phyloP scores from a whole-genome alignment of 2,113 vertebrate species.

The Corythornis cristatus region DNA sequence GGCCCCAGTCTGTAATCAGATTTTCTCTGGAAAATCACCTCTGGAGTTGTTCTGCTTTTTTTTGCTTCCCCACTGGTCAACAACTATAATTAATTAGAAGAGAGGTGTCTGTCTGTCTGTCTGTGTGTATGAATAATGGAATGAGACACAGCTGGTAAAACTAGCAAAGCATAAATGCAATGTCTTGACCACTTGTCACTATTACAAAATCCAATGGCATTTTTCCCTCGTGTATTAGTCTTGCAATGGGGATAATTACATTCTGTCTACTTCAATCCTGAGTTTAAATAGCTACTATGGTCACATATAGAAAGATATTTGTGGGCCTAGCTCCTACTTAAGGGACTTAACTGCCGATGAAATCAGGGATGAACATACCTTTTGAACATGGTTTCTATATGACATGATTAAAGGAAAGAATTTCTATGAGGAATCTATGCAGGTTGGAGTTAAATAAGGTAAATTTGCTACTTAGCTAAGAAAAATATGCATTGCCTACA shows the following conservation, averaged over 20 bases:
- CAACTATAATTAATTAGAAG: conserved; percentile 33
- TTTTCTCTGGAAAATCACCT: conserved; percentile 21
- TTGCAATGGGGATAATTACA: conserved; percentile 44
- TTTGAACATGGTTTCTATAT: not conserved
- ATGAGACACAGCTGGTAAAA: conserved; percentile 64
- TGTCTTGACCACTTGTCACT: conserved; percentile 58
- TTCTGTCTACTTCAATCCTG: conserved; percentile 38
- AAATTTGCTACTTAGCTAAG: not conserved
- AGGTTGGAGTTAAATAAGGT: not conserved
- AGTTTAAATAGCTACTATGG: conserved; percentile 30
- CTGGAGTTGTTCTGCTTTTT: not conserved
- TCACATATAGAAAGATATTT: conserved; percentile 41
- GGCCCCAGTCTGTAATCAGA: not conserved
- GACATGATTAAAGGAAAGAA: not conserved
- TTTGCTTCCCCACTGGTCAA: not conserved
- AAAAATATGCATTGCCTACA: not conserved
- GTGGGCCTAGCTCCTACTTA: conserved; percentile 6
- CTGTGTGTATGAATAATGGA: conserved; percentile 37
- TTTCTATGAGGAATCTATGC: not conserved
- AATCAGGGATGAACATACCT: not conserved
- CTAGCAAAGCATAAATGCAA: conserved; percentile 45
- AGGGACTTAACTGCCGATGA: not conserved
- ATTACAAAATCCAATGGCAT: conserved; percentile 57
- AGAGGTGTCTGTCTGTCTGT: not conserved
- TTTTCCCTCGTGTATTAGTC: conserved; percentile 31